Percentiles rank a stretch among this genome's conserved stretches.
phyloP scores from a whole-genome alignment of 2,113 vertebrate genomes.

The Solea senegalensis region DNA sequence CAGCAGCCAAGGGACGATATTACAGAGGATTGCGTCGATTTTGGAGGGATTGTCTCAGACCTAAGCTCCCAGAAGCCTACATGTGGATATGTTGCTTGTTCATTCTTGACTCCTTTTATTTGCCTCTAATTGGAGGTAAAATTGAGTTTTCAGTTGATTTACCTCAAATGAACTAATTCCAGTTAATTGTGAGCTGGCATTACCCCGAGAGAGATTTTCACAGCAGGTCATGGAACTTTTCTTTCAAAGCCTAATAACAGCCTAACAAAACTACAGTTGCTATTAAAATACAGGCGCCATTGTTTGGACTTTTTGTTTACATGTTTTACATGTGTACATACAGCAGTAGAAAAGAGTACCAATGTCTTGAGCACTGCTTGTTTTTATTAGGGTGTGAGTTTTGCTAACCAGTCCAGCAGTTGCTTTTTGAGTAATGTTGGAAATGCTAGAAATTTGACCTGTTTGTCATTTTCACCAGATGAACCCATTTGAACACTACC shows the following conservation, averaged over 20 bases:
- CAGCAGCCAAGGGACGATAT: not conserved
- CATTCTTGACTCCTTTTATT: not conserved
- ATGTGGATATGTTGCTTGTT: not conserved
- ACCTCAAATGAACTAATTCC: not conserved
- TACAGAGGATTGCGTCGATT: not conserved
- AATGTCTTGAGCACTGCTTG: no score
- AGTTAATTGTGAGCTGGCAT: not conserved
- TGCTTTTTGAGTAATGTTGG: no score
- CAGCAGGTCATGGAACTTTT: not conserved
- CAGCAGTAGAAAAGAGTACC: no score
- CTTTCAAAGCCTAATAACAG: not conserved
- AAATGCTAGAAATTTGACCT: no score
- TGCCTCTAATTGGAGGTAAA: not conserved
- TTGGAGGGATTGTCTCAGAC: not conserved
- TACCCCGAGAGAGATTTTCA: not conserved
- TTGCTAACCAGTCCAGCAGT: no score
- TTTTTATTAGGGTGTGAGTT: no score
- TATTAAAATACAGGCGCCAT: no score
- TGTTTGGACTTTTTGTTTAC: no score
- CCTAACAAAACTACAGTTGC: no score
- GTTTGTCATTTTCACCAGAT: no score
- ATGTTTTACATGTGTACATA: no score
- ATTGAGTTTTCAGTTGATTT: not conserved
- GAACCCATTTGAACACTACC: no score
- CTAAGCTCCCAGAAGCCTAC: not conserved